Conservation (phyloP, 2,888 invertebrate genomes). For the Chloromyia formosa region DNA sequence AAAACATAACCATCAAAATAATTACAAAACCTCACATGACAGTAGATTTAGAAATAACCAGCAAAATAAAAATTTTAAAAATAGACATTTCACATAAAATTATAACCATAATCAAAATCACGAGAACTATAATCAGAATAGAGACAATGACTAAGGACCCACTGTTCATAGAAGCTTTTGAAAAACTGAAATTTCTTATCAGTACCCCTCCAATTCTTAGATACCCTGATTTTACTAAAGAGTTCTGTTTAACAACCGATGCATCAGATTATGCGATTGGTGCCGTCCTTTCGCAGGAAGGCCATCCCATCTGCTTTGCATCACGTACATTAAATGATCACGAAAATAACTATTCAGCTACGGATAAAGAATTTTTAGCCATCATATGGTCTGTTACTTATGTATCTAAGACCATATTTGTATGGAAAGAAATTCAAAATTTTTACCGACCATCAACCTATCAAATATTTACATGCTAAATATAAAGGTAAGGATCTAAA, state of each 20-base stretch:
- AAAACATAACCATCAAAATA: too few species aligned
- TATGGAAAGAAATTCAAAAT: slow-evolving; percentile 36
- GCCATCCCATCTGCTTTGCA: slow-evolving; percentile 9
- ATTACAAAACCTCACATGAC: neutral
- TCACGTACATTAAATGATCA: neutral
- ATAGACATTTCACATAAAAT: neutral
- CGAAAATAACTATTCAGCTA: slow-evolving; percentile 13
- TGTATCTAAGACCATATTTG: slow-evolving; percentile 40
- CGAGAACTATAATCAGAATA: neutral
- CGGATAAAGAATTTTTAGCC: slow-evolving; percentile 40
- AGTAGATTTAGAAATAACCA: neutral
- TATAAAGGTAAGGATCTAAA: slow-evolving; percentile 41
- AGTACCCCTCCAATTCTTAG: neutral
- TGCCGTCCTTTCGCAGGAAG: neutral
- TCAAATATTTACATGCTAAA: too few species aligned
- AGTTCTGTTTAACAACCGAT: neutral
- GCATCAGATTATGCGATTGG: slow-evolving; percentile 1
- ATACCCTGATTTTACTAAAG: neutral
- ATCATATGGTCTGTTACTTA: slow-evolving; percentile 1
- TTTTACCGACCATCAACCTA: slow-evolving; percentile 44
- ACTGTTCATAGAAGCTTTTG: neutral
- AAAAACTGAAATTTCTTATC: slow-evolving; percentile 1
- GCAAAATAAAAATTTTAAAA: neutral
- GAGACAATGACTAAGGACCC: neutral
- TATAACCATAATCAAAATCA: neutral